phyloP scores from a whole-genome alignment of 2,113 vertebrate genomes.

The Dryoscopus gambensis region DNA sequence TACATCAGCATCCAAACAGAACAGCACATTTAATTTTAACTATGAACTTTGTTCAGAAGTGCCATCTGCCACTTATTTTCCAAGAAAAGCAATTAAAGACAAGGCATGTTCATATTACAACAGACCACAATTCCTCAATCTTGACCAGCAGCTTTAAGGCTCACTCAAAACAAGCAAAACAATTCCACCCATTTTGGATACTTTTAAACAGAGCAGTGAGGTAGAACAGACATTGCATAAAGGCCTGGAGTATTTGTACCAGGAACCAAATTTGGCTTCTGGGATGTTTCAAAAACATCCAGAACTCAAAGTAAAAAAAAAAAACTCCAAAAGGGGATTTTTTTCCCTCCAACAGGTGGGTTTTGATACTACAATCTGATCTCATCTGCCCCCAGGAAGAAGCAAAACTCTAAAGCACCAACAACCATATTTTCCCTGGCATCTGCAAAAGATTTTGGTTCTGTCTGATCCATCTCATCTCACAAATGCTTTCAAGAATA shows the following conservation, averaged over 20 bases:
- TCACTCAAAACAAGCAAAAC: neutral
- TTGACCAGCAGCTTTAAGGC: neutral
- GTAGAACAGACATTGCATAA: neutral
- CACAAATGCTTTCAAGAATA: neutral
- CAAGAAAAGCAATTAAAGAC: neutral
- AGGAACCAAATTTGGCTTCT: neutral
- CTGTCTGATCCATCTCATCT: neutral
- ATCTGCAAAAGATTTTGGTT: neutral
- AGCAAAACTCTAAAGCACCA: neutral
- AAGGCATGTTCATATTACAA: neutral
- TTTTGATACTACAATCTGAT: neutral
- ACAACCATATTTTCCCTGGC: neutral
- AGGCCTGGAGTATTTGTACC: neutral
- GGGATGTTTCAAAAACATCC: neutral
- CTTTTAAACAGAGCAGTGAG: neutral
- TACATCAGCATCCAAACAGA: neutral
- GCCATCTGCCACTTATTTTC: neutral
- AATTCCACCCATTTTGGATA: neutral
- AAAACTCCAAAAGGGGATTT: neutral
- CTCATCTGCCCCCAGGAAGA: neutral
- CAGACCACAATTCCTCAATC: neutral
- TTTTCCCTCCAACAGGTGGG: rapidly evolving
- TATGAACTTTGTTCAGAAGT: neutral
- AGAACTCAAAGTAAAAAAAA: neutral
- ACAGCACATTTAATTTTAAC: neutral